phyloP scores from a whole-genome alignment of 1,140 invertebrate genomes.

The Adelges cooleyi region DNA sequence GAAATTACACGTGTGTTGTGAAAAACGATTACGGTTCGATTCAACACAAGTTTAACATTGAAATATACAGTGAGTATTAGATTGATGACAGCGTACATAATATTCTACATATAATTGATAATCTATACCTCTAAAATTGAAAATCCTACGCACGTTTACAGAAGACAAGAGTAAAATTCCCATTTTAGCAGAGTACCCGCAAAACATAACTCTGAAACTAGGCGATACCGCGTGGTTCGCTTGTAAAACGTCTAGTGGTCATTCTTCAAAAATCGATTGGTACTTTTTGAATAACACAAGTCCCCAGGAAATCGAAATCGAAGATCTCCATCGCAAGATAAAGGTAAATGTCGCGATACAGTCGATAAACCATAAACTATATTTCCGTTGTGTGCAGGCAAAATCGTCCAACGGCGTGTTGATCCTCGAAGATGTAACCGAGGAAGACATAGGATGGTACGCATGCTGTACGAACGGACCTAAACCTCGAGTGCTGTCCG shows the following conservation, averaged over 20 bases:
- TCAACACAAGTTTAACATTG: slow-evolving; percentile 56
- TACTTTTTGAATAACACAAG: slow-evolving; percentile 18
- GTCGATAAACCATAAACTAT: too few species aligned
- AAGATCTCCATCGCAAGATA: neutral
- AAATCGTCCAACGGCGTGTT: slow-evolving; percentile 51
- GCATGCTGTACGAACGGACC: slow-evolving; percentile 69
- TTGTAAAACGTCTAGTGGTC: slow-evolving; percentile 30
- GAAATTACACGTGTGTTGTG: slow-evolving; percentile 74
- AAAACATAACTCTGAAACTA: slow-evolving; percentile 30
- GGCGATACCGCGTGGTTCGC: slow-evolving; percentile 31
- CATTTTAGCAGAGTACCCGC: slow-evolving; percentile 33
- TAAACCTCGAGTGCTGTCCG: slow-evolving; percentile 54
- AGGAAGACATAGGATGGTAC: slow-evolving; percentile 81
- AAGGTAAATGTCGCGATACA: too few species aligned
- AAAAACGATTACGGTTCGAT: slow-evolving; percentile 68
- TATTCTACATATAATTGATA: too few species aligned
- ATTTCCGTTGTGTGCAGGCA: slow-evolving; percentile 24
- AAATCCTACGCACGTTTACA: slow-evolving; percentile 22
- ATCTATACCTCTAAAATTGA: neutral
- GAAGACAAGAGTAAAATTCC: slow-evolving; percentile 32
- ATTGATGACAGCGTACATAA: too few species aligned
- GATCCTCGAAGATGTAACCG: slow-evolving; percentile 65
- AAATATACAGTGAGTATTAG: slow-evolving; percentile 54
- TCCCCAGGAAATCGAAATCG: slow-evolving; percentile 17
- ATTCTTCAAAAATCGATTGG: slow-evolving; percentile 30